These are phyloP conservation scores for Gracilinanus agilis DNA, from an alignment of 2,113 vertebrate genomes.

Conservation along the genomic window DNA sequence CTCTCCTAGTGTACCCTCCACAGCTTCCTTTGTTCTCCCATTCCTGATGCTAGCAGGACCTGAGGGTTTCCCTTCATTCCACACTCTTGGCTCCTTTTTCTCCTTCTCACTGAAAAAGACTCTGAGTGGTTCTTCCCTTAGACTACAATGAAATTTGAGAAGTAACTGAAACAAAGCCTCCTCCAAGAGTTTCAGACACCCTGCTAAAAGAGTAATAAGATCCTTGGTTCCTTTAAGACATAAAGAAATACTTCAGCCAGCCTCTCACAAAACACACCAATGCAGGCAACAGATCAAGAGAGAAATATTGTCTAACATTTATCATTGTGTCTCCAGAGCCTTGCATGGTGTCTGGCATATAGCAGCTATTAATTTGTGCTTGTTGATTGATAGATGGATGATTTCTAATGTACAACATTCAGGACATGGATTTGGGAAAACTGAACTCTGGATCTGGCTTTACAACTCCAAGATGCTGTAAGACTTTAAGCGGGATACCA, in stretches of 20 bases:
- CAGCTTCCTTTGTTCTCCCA: neutral
- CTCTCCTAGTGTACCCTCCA: neutral
- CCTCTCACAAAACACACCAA: too few species aligned
- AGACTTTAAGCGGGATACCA: neutral
- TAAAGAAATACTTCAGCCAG: neutral
- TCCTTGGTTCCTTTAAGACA: neutral
- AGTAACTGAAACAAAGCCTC: neutral
- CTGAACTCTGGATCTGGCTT: neutral
- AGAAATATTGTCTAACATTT: neutral
- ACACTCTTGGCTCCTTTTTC: neutral
- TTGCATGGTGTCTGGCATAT: neutral
- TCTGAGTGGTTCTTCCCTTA: neutral
- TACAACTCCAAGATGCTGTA: neutral
- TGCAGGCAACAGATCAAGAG: neutral
- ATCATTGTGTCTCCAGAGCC: neutral
- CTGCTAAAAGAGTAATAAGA: neutral
- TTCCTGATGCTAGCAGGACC: neutral
- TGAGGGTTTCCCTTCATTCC: neutral
- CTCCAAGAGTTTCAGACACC: neutral
- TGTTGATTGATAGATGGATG: neutral
- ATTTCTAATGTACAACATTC: neutral
- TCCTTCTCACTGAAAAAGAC: neutral
- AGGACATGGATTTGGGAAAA: neutral
- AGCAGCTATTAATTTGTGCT: neutral
- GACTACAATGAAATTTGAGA: neutral